These are phyloP conservation scores for Tapera naevia DNA, from an alignment of 2,797 vertebrate genomes.

Conservation along the genomic window DNA sequence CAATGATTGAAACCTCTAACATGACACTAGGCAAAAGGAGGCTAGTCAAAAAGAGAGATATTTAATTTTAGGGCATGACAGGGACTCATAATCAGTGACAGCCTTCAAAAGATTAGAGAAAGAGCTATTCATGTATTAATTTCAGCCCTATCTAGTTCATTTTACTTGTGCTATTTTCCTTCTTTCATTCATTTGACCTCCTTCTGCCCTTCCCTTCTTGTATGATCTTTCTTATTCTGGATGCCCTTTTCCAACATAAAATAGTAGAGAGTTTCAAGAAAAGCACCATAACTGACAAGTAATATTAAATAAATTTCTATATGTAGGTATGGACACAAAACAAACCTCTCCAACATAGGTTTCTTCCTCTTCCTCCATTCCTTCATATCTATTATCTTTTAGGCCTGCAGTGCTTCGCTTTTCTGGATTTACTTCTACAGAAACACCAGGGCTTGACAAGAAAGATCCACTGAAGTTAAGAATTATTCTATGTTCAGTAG, in stretches of 20 bases:
- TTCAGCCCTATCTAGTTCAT: not conserved
- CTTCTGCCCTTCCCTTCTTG: not conserved
- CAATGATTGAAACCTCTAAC: not conserved
- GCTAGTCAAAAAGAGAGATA: not conserved
- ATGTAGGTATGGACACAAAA: not conserved
- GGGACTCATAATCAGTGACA: not conserved
- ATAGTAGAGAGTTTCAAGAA: not conserved
- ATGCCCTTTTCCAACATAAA: not conserved
- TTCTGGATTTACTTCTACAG: not conserved
- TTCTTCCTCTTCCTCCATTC: not conserved
- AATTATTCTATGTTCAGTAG: rapidly evolving
- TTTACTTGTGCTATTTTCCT: not conserved
- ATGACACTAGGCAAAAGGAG: not conserved
- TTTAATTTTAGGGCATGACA: conserved; percentile 7
- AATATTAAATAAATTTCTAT: not conserved
- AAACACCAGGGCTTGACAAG: not conserved
- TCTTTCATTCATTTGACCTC: not conserved
- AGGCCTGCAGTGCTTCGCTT: not conserved
- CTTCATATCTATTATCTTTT: not conserved
- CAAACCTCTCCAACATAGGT: not conserved
- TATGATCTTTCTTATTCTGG: not conserved
- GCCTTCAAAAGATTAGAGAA: conserved; percentile 14
- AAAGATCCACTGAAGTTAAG: not conserved
- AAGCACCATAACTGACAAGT: not conserved
- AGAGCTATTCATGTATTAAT: not conserved